These are phyloP conservation scores for Lepus townsendii DNA, from an alignment of 2,797 vertebrate genomes.

Conservation along the genomic window DNA sequence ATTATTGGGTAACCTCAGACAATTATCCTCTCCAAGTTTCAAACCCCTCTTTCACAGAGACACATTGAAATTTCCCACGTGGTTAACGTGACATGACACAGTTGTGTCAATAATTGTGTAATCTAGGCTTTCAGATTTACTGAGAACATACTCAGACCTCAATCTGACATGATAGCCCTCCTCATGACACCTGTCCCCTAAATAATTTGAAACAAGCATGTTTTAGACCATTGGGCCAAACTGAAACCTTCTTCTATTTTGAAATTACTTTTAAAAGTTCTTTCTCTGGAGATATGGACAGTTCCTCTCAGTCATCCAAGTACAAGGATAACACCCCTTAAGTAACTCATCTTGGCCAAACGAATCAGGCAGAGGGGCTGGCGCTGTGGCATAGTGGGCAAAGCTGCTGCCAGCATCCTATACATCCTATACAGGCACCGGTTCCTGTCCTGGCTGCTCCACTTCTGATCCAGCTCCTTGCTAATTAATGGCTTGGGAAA, in stretches of 20 bases:
- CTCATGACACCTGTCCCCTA: slow-evolving; percentile 1
- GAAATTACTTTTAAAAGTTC: slow-evolving; percentile 7
- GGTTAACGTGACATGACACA: neutral
- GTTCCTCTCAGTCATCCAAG: neutral
- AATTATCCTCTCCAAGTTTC: neutral
- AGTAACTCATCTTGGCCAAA: slow-evolving; percentile 43
- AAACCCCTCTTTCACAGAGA: neutral
- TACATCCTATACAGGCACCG: too few species aligned
- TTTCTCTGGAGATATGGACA: neutral
- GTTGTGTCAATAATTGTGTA: neutral
- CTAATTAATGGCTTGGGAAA: too few species aligned
- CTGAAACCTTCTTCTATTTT: neutral
- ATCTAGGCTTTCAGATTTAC: neutral
- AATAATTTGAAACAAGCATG: slow-evolving; percentile 33
- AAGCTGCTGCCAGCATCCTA: too few species aligned
- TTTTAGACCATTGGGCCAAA: neutral
- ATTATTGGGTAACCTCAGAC: neutral
- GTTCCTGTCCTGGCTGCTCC: too few species aligned
- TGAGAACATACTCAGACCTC: neutral
- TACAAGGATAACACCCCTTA: neutral
- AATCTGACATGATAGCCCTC: neutral
- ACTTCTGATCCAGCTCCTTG: too few species aligned
- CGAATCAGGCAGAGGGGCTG: too few species aligned
- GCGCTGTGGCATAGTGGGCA: too few species aligned
- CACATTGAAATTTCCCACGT: neutral